phyloP scores from a whole-genome alignment of 2,888 invertebrate genomes.

The Anagyrus pseudococci region DNA sequence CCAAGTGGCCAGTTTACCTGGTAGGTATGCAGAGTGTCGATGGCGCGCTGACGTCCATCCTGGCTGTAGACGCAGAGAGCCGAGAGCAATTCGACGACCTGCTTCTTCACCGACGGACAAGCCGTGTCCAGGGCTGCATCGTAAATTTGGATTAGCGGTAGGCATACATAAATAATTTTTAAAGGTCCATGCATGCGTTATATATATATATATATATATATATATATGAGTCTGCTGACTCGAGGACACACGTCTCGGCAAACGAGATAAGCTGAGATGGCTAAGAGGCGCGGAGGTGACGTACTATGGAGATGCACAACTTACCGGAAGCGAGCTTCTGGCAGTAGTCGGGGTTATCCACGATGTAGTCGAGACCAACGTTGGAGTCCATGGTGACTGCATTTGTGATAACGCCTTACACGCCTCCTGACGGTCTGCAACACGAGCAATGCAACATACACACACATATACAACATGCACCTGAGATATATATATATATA shows the following conservation, averaged over 20 bases:
- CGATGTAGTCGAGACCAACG: slow-evolving; percentile 92
- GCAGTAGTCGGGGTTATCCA: slow-evolving; percentile 91
- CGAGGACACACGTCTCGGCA: too few species aligned
- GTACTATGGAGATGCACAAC: too few species aligned
- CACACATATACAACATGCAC: neutral
- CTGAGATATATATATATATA: too few species aligned
- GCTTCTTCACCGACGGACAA: slow-evolving; percentile 92
- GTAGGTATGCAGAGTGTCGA: slow-evolving; percentile 90
- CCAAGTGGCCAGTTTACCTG: slow-evolving; percentile 70
- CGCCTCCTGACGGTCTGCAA: slow-evolving; percentile 28
- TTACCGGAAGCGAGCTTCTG: slow-evolving; percentile 84
- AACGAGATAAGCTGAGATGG: neutral
- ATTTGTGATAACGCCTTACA: slow-evolving; percentile 47
- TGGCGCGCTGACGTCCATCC: slow-evolving; percentile 85
- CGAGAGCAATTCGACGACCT: slow-evolving; percentile 93
- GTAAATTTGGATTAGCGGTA: too few species aligned
- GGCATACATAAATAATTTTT: too few species aligned
- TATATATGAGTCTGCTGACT: too few species aligned
- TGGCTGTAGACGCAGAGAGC: slow-evolving; percentile 93
- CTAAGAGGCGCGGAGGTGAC: too few species aligned
- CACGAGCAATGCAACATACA: neutral
- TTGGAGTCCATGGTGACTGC: slow-evolving; percentile 81
- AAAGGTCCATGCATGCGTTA: too few species aligned
- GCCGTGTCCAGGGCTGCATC: slow-evolving; percentile 91
- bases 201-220: too few species aligned